Conservation (phyloP, 2,888 invertebrate genomes). For the Muscina levida region DNA sequence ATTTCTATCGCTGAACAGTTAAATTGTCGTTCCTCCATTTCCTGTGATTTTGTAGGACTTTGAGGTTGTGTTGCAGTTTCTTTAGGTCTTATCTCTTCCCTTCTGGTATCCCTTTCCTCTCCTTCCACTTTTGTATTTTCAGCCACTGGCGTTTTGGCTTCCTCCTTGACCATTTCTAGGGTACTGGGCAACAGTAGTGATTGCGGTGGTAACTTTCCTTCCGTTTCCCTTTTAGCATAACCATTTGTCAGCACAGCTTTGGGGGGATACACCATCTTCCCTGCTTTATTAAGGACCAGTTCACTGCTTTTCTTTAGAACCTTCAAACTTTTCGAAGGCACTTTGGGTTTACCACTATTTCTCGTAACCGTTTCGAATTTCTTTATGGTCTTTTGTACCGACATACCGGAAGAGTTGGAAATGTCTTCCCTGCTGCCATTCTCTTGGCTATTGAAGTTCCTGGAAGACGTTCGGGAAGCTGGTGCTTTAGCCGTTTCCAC, state of each 20-base stretch:
- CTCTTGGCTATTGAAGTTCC: conserved; percentile 28
- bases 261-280: conserved; percentile 56
- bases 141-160: conserved; percentile 69
- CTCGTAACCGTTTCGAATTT: conserved; percentile 72
- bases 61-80: neutral
- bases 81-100: neutral
- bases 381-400: conserved; percentile 74
- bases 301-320: conserved; percentile 77
- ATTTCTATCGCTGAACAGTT: neutral
- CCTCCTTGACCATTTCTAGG: conserved; percentile 70
- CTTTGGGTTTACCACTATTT: conserved; percentile 71
- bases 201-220: conserved; percentile 42
- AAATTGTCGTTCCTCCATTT: conserved; percentile 3
- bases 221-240: no score
- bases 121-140: neutral
- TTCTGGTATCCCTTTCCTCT: neutral
- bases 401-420: conserved; percentile 71
- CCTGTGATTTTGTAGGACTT: neutral
- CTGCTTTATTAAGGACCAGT: conserved; percentile 61
- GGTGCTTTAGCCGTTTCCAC: conserved; percentile 71
- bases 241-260: conserved; percentile 34
- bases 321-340: conserved; percentile 75
- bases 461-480: conserved; percentile 41
- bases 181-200: conserved; percentile 37
- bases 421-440: neutral